Evolutionary conservation across 2,797 vertebrate genomes (phyloP), one percentile per base, ranked within the genome.

Genomic region (Serranus cabrilla): DNA sequence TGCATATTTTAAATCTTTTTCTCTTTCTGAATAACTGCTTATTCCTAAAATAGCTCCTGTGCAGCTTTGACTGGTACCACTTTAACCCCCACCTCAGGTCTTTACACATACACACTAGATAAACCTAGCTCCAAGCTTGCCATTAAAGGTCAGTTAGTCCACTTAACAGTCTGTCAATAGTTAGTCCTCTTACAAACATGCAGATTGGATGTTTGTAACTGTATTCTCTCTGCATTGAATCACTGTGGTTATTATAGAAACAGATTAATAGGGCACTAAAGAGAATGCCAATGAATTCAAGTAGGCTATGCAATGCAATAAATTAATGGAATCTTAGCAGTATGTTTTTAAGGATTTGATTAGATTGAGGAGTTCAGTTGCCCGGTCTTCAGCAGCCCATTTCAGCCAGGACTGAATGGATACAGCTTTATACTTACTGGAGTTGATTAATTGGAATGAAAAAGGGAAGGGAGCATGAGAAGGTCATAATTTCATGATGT

Each of bases 141-240:
- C 40, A 37, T 54, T 68, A 66, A 82, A 85, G 67, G 70, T 84
- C 74, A 83, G 17, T 34, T 76, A 61, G 59, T 81, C 80, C 57
- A 63, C 58, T 71, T 76, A 74, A 23, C 68, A 59, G 42, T 58
- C 68, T 74, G 45, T 74, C 58, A 58, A 46, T 57, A 43, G 63
- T 61, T 70, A 46, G 59, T 69, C 76, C 70, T 71, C 64, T 51
- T 66, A 65, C 42, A 86, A 56, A 60, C 31, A 23, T 27, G 2
- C 11, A 31, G 27, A 54, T 59, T 71, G 10, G 45, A 39, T 62
- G 1, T 69, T 55, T 60, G 13, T 42, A n/a, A 45, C 31, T 25
- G 34, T 54, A 39, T 43, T 62, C 42, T 45, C 14, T 1, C 4
- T 16, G 27, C n/a, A 18, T 13, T 66, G 27, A 43, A 14, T 63